Percentiles rank a stretch among this genome's conserved stretches.
phyloP scores from a whole-genome alignment of 2,888 invertebrate genomes.

The Notodonta ziczac region DNA sequence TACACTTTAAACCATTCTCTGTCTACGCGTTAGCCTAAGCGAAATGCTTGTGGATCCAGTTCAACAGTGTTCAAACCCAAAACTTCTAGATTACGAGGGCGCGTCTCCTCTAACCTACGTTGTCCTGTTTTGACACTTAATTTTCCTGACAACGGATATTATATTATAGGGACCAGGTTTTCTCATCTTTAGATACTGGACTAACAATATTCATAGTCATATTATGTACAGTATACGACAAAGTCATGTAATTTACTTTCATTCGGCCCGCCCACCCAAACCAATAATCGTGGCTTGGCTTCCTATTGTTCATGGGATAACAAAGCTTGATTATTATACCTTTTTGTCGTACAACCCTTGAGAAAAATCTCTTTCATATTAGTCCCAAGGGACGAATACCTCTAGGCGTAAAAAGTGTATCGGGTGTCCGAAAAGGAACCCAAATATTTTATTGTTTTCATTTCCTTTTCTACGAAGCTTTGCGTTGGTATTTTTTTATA shows the following conservation, averaged over 20 bases:
- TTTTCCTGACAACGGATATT: too few relatives aligned
- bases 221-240: constrained; percentile 17
- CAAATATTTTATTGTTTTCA: background rate
- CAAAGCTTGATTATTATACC: constrained; percentile 38
- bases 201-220: constrained; percentile 3
- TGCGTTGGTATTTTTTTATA: too few relatives aligned
- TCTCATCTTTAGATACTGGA: background rate
- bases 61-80: too few relatives aligned
- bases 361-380: constrained; percentile 34
- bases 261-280: constrained; percentile 28
- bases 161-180: background rate
- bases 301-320: constrained; percentile 42
- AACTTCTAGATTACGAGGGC: too few relatives aligned
- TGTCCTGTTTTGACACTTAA: too few relatives aligned
- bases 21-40: too few relatives aligned
- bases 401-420: constrained; percentile 3
- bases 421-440: background rate
- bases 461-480: background rate
- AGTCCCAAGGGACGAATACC: constrained; percentile 9
- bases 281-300: constrained; percentile 35
- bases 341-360: constrained; percentile 28
- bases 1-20: too few relatives aligned
- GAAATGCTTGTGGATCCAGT: too few relatives aligned
- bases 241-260: constrained; percentile 38
- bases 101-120: too few relatives aligned